Percentiles rank a stretch among this genome's conserved stretches.
These are phyloP conservation scores for Osmoderma eremita DNA, from an alignment of 2,888 invertebrate species.

Conservation along the genomic window DNA sequence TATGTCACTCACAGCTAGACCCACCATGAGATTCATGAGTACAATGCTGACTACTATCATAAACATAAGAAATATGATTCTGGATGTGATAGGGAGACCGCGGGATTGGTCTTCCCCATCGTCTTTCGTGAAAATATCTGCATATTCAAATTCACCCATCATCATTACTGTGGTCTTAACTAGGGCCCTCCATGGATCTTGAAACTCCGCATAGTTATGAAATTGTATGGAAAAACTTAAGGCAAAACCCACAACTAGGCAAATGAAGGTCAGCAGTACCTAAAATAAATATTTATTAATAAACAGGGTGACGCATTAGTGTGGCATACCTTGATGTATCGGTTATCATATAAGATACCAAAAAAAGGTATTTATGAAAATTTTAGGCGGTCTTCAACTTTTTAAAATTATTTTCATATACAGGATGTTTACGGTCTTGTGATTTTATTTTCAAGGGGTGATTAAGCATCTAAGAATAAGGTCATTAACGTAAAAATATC, in stretches of 20 bases:
- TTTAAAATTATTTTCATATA: too few species aligned
- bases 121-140: conserved; percentile 59
- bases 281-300: conserved; percentile 52
- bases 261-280: conserved; percentile 67
- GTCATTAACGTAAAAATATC: too few species aligned
- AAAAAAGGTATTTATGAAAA: too few species aligned
- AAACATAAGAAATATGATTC: conserved; percentile 66
- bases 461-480: too few species aligned
- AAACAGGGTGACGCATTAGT: too few species aligned
- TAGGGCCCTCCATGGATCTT: conserved; percentile 61
- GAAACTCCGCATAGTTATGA: conserved; percentile 60
- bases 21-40: conserved; percentile 68
- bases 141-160: conserved; percentile 69
- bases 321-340: too few species aligned
- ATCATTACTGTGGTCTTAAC: conserved; percentile 69
- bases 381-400: too few species aligned
- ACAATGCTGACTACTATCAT: conserved; percentile 67
- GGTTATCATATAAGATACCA: too few species aligned
- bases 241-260: conserved; percentile 68
- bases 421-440: too few species aligned
- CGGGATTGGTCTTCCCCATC: conserved; percentile 43
- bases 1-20: conserved; percentile 68
- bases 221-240: conserved; percentile 68
- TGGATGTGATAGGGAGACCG: conserved; percentile 57
- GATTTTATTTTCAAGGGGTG: too few species aligned